Evolutionary conservation across 2,888 invertebrate genomes (phyloP), one percentile per base, ranked within the genome.

Genomic region (Apotomis betuletana): DNA sequence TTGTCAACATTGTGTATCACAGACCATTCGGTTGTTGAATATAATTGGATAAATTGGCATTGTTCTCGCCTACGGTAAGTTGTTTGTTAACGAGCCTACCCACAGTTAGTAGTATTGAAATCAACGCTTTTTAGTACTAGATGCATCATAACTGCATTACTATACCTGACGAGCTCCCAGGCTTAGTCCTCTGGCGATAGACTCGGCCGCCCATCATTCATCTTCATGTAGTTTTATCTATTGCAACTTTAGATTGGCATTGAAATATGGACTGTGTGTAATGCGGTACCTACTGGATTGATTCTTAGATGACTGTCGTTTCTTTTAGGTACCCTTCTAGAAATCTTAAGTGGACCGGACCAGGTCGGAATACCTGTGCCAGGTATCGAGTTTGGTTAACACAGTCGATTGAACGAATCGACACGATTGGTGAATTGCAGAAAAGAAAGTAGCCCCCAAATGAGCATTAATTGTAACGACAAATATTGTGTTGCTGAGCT

Each of bases 121-220:
- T 88, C 79, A 82, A 81, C 84, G 90, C 90, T 91, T 91, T 84
- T 89, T 92, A 92, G 91, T 84, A 80, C 85, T 92, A 92, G 91
- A 88, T 79, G 84, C 87, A 90, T 91, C 89, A 90, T 87, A 84
- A 67, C 77, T 83, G 86, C 86, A 90, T 90, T 83, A 83, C 83
- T 77, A 57, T 67, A 54, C 62, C 62, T 67, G 83, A 83, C 80
- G 84, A 88, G 83, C 83, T 85, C 83, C 83, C 85, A 87, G 85
- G 83, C 78, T 75, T 79, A 81, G 80, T 85, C 84, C 83, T 84
- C 85, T 86, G 87, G 87, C 78, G 86, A 85, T 77, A 80, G 81
- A 80, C 82, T 87, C 84, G 84, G 83, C 79, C 65, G 57, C 15
- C 78, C 80, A 86, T 86, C 89, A 89, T 87, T 80, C 89, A 91